phyloP scores from a whole-genome alignment of 2,888 invertebrate species.

The Drymonia ruficornis region DNA sequence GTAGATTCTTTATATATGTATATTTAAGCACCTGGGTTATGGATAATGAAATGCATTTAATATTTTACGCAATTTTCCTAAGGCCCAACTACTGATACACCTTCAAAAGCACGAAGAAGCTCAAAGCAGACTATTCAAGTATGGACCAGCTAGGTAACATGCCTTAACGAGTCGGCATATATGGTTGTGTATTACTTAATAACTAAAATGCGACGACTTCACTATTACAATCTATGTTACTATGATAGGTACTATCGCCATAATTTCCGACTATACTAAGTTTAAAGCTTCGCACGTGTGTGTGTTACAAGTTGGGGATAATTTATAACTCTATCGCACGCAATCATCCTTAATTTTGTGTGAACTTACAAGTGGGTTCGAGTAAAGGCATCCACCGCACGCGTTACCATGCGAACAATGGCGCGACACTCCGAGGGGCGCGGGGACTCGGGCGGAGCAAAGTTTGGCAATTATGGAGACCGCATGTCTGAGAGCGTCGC shows the following conservation, averaged over 20 bases:
- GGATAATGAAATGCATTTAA: too few species aligned
- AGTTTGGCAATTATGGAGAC: constrained; percentile 84
- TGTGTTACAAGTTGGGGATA: constrained; percentile 17
- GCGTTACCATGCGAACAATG: constrained; percentile 74
- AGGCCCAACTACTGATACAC: too few species aligned
- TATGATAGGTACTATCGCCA: not conserved
- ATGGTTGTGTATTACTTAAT: too few species aligned
- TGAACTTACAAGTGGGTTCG: constrained; percentile 51
- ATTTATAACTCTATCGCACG: constrained; percentile 37
- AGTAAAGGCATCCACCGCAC: constrained; percentile 66
- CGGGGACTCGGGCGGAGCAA: constrained; percentile 68
- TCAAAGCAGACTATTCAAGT: too few species aligned
- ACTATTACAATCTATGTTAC: too few species aligned
- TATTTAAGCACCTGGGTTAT: too few species aligned
- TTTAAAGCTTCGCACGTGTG: not conserved
- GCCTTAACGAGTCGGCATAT: too few species aligned
- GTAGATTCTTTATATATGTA: too few species aligned
- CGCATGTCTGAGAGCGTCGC: constrained; percentile 82
- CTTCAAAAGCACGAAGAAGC: too few species aligned
- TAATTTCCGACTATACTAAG: constrained; percentile 2
- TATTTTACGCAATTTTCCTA: too few species aligned
- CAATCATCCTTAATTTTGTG: constrained; percentile 42
- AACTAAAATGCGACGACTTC: too few species aligned
- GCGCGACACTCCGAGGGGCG: constrained; percentile 71
- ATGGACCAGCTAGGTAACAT: too few species aligned